Percentiles rank a stretch among this genome's conserved stretches.
These are phyloP conservation scores for Varecia variegata DNA, from an alignment of 2,797 vertebrate genomes.

Conservation along the genomic window DNA sequence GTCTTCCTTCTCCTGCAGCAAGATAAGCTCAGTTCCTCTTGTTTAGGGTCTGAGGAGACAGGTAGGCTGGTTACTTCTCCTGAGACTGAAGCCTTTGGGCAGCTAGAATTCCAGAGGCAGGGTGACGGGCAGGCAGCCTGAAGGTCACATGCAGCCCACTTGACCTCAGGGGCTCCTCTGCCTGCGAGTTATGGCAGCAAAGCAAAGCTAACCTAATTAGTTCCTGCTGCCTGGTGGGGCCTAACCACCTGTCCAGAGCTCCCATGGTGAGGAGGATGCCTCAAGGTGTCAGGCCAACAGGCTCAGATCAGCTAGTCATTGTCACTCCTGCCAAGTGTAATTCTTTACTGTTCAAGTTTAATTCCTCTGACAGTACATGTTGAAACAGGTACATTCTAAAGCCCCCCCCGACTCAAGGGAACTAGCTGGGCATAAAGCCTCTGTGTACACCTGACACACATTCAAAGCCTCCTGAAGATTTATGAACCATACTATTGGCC, in stretches of 20 bases:
- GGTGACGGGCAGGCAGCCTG: neutral
- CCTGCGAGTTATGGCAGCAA: neutral
- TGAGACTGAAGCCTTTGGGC: neutral
- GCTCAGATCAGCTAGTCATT: neutral
- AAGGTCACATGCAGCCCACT: neutral
- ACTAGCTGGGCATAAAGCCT: neutral
- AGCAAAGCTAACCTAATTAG: neutral
- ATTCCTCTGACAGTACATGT: neutral
- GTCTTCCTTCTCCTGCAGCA: neutral
- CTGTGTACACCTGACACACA: rapidly evolving
- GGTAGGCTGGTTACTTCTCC: neutral
- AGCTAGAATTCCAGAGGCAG: neutral
- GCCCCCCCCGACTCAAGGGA: neutral
- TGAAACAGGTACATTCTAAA: neutral
- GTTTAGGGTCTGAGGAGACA: neutral
- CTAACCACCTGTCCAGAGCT: neutral
- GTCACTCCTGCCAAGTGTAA: neutral
- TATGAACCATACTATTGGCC: neutral
- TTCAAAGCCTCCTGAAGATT: neutral
- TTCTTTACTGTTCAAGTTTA: slow-evolving; percentile 28
- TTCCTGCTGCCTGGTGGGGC: neutral
- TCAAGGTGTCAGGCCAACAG: neutral
- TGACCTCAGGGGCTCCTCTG: neutral
- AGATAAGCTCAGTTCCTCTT: neutral
- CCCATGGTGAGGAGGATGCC: neutral